These are phyloP conservation scores for Lepidocyrtinus sp. DNA, from an alignment of 2,888 invertebrate species.

Conservation along the genomic window DNA sequence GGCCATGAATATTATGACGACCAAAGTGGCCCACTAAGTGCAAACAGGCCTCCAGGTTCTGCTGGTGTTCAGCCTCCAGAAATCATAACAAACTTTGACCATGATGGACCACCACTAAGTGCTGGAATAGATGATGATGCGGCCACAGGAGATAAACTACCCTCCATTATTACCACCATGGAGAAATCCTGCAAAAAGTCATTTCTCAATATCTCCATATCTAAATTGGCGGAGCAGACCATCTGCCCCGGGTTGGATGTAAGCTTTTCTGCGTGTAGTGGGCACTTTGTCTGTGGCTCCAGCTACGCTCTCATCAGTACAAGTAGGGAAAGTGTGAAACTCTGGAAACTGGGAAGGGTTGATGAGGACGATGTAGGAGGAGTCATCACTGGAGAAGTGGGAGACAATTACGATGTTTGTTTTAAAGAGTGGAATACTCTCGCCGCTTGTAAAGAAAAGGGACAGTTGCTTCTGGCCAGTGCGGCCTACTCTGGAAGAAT, in stretches of 20 bases:
- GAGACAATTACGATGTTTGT: slow-evolving; percentile 35
- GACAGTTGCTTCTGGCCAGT: slow-evolving; percentile 84
- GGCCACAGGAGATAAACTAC: slow-evolving; percentile 53
- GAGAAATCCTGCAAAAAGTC: slow-evolving; percentile 66
- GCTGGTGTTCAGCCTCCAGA: not conserved
- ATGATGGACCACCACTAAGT: slow-evolving; percentile 29
- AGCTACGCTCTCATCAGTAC: slow-evolving; percentile 69
- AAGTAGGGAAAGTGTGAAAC: slow-evolving; percentile 66
- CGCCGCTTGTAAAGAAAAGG: slow-evolving; percentile 63
- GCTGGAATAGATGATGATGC: slow-evolving; percentile 16
- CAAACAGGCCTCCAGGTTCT: slow-evolving; percentile 30
- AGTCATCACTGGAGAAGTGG: not conserved
- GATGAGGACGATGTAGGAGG: slow-evolving; percentile 49
- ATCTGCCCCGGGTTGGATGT: slow-evolving; percentile 65
- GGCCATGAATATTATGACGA: slow-evolving; percentile 66
- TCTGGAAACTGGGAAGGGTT: slow-evolving; percentile 66
- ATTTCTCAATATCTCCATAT: slow-evolving; percentile 68
- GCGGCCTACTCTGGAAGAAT: slow-evolving; percentile 98
- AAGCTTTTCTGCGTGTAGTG: slow-evolving; percentile 68
- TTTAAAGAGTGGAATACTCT: slow-evolving; percentile 68
- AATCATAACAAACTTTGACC: not conserved
- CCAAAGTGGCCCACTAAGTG: slow-evolving; percentile 31
- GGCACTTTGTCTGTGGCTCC: slow-evolving; percentile 70
- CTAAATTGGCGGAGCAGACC: slow-evolving; percentile 67
- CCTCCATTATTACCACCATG: slow-evolving; percentile 64